Conservation (phyloP, 2,113 vertebrate species). For the Antechinus flavipes region DNA sequence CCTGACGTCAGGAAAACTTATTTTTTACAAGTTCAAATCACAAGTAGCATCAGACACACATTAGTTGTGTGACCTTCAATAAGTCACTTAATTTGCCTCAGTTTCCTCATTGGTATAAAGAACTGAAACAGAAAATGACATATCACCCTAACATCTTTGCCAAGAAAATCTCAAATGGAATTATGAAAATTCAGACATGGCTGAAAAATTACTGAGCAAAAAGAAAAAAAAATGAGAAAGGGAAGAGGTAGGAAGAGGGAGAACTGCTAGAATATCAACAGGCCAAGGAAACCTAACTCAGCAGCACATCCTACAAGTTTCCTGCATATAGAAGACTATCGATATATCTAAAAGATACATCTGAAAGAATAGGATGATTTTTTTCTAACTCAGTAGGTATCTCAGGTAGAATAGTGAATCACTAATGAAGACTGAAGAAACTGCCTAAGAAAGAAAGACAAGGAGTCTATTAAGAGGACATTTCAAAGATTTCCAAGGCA, state of each 20-base stretch:
- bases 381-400: background rate
- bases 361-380: conserved; percentile 10
- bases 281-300: conserved; percentile 23
- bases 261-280: background rate
- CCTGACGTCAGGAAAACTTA: background rate
- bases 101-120: background rate
- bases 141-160: background rate
- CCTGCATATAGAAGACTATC: background rate
- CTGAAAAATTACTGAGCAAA: background rate
- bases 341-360: background rate
- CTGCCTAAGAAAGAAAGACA: conserved; percentile 7
- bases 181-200: background rate
- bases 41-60: background rate
- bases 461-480: background rate
- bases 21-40: background rate
- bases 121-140: background rate
- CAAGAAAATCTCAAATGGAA: background rate
- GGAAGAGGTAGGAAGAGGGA: too few relatives aligned
- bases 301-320: background rate
- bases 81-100: background rate
- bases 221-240: background rate
- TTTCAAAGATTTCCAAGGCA: conserved; percentile 20
- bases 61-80: background rate
- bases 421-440: conserved; percentile 51
- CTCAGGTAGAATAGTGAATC: background rate